Percentiles rank a stretch among this genome's conserved stretches.
Conservation (phyloP, 23 tunicate genomes). For the Ciona savignyi region DNA sequence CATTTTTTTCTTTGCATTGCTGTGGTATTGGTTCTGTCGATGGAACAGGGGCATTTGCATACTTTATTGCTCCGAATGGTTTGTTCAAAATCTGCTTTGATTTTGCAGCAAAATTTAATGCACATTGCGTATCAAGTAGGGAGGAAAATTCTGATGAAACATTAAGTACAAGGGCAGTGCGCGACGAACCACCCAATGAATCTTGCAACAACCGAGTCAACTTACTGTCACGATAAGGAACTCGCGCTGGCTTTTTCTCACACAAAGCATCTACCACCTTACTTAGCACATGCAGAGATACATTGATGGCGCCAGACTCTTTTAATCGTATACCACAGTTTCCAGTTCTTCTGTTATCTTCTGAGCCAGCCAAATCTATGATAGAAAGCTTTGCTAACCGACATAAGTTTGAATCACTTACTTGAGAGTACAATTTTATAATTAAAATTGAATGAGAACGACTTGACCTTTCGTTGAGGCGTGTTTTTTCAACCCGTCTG, state of each 20-base stretch:
- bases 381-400: conserved; percentile 44
- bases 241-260: conserved; percentile 2
- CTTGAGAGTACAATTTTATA: background rate
- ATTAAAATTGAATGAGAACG: conserved; percentile 52
- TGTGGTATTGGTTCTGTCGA: background rate
- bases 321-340: conserved; percentile 63
- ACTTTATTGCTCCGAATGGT: background rate
- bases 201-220: conserved; percentile 62
- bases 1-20: background rate
- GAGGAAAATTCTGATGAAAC: conserved; percentile 67
- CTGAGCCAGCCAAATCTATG: conserved; percentile 77
- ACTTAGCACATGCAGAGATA: conserved; percentile 59
- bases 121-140: conserved; percentile 55
- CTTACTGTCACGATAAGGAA: conserved; percentile 79
- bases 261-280: conserved; percentile 63
- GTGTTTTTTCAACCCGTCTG: conserved; percentile 39
- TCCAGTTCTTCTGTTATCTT: conserved; percentile 70
- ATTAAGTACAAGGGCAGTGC: conserved; percentile 66
- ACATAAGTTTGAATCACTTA: background rate
- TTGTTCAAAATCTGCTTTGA: conserved; percentile 33
- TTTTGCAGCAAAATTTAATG: conserved; percentile 51
- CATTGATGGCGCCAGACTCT: conserved; percentile 72
- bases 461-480: conserved; percentile 58
- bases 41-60: background rate
- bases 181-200: conserved; percentile 69